Conservation (phyloP, 2,888 invertebrate species). For the Amphipoea oculea region DNA sequence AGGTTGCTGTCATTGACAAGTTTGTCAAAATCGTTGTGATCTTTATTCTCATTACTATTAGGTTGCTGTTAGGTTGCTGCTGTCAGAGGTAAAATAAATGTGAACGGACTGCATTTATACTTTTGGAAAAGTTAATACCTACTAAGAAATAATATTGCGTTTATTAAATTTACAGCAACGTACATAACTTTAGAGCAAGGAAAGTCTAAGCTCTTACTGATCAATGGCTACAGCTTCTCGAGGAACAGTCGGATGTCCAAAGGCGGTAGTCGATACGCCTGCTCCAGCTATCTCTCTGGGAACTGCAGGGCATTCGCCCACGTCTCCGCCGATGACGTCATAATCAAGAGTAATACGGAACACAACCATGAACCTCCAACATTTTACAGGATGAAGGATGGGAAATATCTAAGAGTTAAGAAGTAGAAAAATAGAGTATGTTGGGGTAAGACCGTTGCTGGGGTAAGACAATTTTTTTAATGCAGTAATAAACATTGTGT, state of each 20-base stretch:
- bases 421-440: neutral
- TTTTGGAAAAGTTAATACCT: neutral
- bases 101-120: neutral
- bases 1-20: neutral
- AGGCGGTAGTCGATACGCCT: conserved; percentile 69
- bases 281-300: conserved; percentile 61
- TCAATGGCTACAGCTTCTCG: conserved; percentile 69
- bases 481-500: too few relatives aligned
- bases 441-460: too few relatives aligned
- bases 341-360: conserved; percentile 19
- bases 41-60: too few relatives aligned
- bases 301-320: conserved; percentile 54
- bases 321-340: conserved; percentile 34
- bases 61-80: too few relatives aligned
- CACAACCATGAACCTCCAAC: conserved; percentile 50
- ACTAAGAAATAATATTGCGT: neutral
- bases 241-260: conserved; percentile 58
- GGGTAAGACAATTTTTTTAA: too few relatives aligned
- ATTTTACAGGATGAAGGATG: conserved; percentile 32
- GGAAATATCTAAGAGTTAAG: conserved; percentile 37
- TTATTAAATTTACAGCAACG: conserved; percentile 52
- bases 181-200: conserved; percentile 65
- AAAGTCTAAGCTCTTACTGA: conserved; percentile 56
- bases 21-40: neutral
- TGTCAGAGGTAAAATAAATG: too few relatives aligned